A percentile compares a stretch with the other conserved stretches of the same genome.
Evolutionary conservation across 2,888 invertebrate genomes (phyloP).

Genomic region (Nebria salina): DNA sequence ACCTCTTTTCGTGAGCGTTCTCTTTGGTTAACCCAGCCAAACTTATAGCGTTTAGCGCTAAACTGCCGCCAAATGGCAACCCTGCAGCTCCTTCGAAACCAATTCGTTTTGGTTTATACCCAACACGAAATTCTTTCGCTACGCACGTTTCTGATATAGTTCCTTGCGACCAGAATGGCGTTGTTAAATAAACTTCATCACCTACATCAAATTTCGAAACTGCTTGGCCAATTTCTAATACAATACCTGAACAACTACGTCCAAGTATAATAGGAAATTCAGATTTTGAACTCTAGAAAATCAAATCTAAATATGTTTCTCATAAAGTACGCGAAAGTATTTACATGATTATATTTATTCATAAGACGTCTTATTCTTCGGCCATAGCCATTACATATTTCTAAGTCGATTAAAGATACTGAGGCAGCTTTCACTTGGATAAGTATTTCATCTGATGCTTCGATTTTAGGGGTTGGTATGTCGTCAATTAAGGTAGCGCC

Average conservation of each 20-base stretch:
- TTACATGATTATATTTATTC: conserved; percentile 54
- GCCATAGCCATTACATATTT: conserved; percentile 69
- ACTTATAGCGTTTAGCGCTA: conserved; percentile 66
- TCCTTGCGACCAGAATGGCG: conserved; percentile 69
- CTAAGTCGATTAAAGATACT: conserved; percentile 68
- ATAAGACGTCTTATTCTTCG: conserved; percentile 56
- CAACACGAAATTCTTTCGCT: conserved; percentile 65
- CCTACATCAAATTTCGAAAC: conserved; percentile 70
- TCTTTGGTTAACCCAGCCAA: conserved; percentile 63
- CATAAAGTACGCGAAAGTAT: conserved; percentile 12
- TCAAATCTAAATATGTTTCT: conserved; percentile 20
- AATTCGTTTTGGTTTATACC: conserved; percentile 67
- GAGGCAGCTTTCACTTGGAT: conserved; percentile 72
- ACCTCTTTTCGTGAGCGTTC: conserved; percentile 67
- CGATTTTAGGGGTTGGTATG: conserved; percentile 64
- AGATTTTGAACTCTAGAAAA: conserved; percentile 56
- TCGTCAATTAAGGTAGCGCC: conserved; percentile 67
- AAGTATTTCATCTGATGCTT: conserved; percentile 66
- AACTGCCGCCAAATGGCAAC: conserved; percentile 69
- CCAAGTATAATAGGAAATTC: conserved; percentile 69
- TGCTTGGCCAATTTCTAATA: conserved; percentile 69
- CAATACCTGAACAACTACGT: conserved; percentile 71
- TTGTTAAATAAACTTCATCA: conserved; percentile 70
- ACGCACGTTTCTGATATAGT: conserved; percentile 68
- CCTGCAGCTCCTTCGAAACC: conserved; percentile 70